Evolutionary conservation across 2,113 vertebrate genomes (phyloP).

Genomic region (Pedetes capensis): DNA sequence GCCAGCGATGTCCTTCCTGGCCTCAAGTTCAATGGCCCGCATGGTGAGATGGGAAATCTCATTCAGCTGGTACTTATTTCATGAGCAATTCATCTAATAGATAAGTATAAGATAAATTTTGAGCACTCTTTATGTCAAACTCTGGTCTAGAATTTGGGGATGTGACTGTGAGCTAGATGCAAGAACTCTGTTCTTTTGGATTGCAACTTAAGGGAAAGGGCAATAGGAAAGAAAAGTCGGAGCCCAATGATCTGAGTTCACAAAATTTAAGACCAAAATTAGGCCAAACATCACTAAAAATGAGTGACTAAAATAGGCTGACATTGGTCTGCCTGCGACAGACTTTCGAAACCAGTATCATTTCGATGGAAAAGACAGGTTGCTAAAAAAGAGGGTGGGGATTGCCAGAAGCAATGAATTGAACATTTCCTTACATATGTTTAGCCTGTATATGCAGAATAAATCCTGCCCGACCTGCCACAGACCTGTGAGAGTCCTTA

Average conservation of each 20-base stretch:
- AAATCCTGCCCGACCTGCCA: accelerated
- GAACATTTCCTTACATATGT: neutral
- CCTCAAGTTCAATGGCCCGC: neutral
- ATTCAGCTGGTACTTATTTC: no score
- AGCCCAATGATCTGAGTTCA: no score
- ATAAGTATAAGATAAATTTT: neutral
- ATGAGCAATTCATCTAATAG: neutral
- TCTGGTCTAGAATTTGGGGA: neutral
- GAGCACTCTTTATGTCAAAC: neutral
- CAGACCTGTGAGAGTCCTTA: no score
- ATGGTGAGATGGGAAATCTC: neutral
- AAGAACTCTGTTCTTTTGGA: neutral
- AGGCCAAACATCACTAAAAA: neutral
- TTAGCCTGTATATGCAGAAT: no score
- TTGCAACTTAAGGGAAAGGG: neutral
- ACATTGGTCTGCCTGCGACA: neutral
- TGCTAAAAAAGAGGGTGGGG: neutral
- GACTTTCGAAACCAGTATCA: neutral
- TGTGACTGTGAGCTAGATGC: neutral
- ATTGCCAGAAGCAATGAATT: neutral
- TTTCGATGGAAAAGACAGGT: neutral
- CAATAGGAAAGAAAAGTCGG: neutral
- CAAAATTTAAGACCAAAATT: neutral
- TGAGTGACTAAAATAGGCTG: neutral
- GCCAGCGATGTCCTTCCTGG: no score